phyloP scores from a whole-genome alignment of 2,113 vertebrate species.

The Saccopteryx bilineata region DNA sequence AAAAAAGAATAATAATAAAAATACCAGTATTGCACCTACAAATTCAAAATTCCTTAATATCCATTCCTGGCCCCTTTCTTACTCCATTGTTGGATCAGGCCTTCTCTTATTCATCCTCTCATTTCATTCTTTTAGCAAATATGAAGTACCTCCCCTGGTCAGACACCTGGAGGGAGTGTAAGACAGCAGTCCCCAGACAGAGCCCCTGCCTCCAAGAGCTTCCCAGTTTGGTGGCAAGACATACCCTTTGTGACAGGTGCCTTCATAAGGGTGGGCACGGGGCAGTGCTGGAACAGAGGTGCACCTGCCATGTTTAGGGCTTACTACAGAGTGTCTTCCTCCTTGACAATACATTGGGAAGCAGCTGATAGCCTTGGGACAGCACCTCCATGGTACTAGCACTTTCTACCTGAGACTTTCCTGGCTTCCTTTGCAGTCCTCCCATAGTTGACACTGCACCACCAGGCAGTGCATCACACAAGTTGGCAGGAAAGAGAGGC shows the following conservation, averaged over 20 bases:
- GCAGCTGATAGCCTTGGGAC: not conserved
- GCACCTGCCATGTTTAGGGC: not conserved
- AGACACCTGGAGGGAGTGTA: not conserved
- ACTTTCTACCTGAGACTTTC: not conserved
- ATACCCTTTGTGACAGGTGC: fast-evolving
- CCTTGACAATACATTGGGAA: not conserved
- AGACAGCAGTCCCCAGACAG: not conserved
- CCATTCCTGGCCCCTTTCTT: not conserved
- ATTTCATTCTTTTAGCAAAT: not conserved
- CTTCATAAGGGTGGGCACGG: not conserved
- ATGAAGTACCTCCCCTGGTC: not conserved
- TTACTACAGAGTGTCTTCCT: not conserved
- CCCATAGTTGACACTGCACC: not conserved
- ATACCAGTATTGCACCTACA: not conserved
- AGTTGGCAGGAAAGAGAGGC: no score
- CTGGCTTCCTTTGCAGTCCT: no score
- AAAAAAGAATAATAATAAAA: not conserved
- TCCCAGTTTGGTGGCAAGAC: not conserved
- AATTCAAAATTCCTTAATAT: no score
- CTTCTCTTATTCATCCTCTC: not conserved
- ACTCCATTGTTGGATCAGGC: not conserved
- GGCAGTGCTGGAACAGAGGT: not conserved
- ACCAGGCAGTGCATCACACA: fast-evolving
- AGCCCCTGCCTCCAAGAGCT: not conserved
- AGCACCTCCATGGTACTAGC: not conserved